Base-by-base conservation (phyloP, 92 coral and sea anemone species). In the Actinernus sp. region DNA sequence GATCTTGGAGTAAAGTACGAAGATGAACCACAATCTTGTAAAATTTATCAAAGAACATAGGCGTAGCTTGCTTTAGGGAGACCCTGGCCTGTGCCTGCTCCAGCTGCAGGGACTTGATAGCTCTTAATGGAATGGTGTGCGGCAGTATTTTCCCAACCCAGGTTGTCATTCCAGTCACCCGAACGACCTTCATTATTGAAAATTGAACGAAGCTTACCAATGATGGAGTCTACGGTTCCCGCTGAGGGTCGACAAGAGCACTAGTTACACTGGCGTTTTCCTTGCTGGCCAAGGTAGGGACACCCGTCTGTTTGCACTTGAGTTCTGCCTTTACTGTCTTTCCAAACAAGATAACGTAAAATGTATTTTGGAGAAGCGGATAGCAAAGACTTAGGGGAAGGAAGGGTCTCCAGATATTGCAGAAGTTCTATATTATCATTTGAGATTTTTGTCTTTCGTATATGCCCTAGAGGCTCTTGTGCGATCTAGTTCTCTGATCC, bases 31-130 rank as follows among this genome's bases (percentile, higher is more conserved):
- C 64, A 19, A 78, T 9, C 26, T 49, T 32, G 13, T 18, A 26
- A 57, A 78, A 59, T 51, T 48, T 68, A 7, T 59, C 69, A 19
- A 78, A 59, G 26, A 78, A 67, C 6, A 65, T 14, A 21, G 70
- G 78, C 30, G 63, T 38, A 13, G 76, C 73, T 31, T 76, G 68
- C 20, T 40, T 26, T 31, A 61, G 30, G 14, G 53, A 6, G 1
- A 22, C 30, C 17, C 84, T 18, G 1, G 84, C 66, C 34, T 63
- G 22, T 2, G 76, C 73, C 32, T 76, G 73, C 43, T 75, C 83
- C 8, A 16, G 45, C 19, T 64, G 66, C 28, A 53, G n/a, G 16
- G 58, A 62, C 0, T 63, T 62, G 0, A 78, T 69, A 31, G 47
- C 50, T 26, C 5, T 3, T 21, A 23, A 27, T 3, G 48, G 49